Base-by-base conservation (phyloP, 2,888 invertebrate genomes). In the Masnerella sp. region DNA sequence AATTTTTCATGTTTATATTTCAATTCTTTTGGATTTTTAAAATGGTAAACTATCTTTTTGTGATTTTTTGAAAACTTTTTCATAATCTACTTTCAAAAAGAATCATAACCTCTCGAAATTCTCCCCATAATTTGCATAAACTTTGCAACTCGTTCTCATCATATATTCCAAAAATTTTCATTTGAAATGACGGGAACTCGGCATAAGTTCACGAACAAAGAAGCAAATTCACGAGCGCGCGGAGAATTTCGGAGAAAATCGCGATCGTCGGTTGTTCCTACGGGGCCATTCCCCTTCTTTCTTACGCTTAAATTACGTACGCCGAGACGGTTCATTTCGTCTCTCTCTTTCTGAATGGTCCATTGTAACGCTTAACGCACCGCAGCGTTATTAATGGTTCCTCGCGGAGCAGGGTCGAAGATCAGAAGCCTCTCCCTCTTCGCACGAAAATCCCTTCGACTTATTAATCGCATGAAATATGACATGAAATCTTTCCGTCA, bases 371-470 rank as follows among this genome's bases (percentile, higher is more conserved):
- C 18, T 64, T 30, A 52, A 52, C 45, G 69, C 30, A 34, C 15
- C 49, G 28, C 56, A 17, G 40, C 56, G 40, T 72, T 67, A 72
- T 72, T 72, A 72, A 72, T 72, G 72, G 36, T 61, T 72, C 52
- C 54, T 72, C 32, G 7, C 20, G 34, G 51, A 64, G 25, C 42
- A 28, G 67, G 67, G 61, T 67, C 73, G 56, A 67, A 61, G 58
- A 58, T 71, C 58, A 58, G 51, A 58, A 56, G 15, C 30, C 9
- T 34, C 61, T 34, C 54, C 61, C 47, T 42, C 61, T 61, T 28
- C 36, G 4, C 43, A n/a, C 36, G 52, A 62, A 65, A 72, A 59
- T 65, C 54, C 61, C 61, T 54, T 45, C 22, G 28, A 61, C 67
- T 61, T 54, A 52, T 54, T 54, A 72, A 67, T 61, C 67, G 52